These are phyloP conservation scores for Daboia siamensis DNA, from an alignment of 2,113 vertebrate species.

Conservation along the genomic window DNA sequence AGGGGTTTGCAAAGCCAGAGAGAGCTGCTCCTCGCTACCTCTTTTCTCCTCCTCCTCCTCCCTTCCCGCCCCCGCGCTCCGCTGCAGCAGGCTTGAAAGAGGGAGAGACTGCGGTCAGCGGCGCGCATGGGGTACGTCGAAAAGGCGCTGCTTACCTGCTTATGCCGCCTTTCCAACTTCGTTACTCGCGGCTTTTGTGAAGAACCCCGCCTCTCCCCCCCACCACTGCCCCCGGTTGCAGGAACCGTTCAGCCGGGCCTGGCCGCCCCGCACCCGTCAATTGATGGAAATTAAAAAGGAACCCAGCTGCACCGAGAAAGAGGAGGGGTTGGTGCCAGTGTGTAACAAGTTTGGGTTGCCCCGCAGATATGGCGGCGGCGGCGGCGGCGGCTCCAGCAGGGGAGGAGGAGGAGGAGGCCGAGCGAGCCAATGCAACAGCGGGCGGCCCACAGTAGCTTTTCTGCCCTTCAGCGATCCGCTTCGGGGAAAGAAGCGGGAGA, in stretches of 20 bases:
- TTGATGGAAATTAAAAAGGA: not conserved
- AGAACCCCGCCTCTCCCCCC: not conserved
- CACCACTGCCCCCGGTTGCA: not conserved
- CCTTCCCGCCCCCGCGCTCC: not conserved
- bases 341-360: slow-evolving; percentile 53
- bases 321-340: slow-evolving; percentile 34
- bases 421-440: not conserved
- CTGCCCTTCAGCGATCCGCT: slow-evolving; percentile 2
- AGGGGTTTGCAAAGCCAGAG: not conserved
- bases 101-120: not conserved
- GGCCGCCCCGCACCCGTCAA: not conserved
- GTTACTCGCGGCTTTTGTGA: not conserved
- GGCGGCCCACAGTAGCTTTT: not conserved
- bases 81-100: not conserved
- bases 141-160: slow-evolving; percentile 11
- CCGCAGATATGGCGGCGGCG: slow-evolving; percentile 51
- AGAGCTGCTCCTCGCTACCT: not conserved
- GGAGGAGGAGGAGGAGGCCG: not conserved
- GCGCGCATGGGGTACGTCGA: not conserved
- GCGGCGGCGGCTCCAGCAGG: not conserved
- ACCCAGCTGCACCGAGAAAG: not conserved
- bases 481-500: not conserved
- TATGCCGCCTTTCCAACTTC: not conserved
- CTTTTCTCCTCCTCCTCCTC: no score
- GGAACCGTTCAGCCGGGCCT: not conserved